Conservation (phyloP, 35 echinoderm and acorn worm species). For the Ophioderma brevispina region DNA sequence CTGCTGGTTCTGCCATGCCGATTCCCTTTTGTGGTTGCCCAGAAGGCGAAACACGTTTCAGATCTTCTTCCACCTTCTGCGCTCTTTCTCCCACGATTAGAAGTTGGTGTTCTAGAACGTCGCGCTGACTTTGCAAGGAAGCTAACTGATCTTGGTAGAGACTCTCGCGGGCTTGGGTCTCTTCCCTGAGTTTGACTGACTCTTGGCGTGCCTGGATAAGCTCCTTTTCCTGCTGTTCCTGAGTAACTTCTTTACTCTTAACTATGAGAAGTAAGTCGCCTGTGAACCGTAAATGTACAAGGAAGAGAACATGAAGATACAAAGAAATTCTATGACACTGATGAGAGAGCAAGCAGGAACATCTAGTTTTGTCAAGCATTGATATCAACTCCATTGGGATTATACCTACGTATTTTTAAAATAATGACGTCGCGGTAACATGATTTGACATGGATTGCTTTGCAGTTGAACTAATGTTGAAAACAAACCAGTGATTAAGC, state of each 20-base stretch:
- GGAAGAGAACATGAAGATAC: not conserved
- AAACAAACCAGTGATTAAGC: too few relatives aligned
- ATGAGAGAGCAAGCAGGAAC: not conserved
- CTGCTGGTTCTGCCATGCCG: not conserved
- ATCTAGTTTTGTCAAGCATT: not conserved
- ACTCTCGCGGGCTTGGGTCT: slow-evolving; percentile 19
- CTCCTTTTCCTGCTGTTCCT: slow-evolving; percentile 72
- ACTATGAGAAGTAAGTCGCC: slow-evolving; percentile 54
- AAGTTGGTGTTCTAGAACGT: slow-evolving; percentile 48
- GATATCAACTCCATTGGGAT: not conserved
- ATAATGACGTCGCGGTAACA: not conserved
- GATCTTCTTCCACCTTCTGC: slow-evolving; percentile 27
- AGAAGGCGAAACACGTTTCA: slow-evolving; percentile 14
- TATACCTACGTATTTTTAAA: not conserved
- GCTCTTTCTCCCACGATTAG: slow-evolving; percentile 53
- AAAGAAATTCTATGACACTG: not conserved
- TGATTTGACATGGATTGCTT: not conserved
- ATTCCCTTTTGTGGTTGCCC: not conserved
- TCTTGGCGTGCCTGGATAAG: slow-evolving; percentile 27
- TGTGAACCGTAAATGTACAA: not conserved
- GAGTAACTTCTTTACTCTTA: slow-evolving; percentile 62
- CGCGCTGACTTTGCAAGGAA: not conserved
- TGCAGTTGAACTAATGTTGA: too few relatives aligned
- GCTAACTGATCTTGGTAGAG: slow-evolving; percentile 31
- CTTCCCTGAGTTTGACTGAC: slow-evolving; percentile 23